These are phyloP conservation scores for Penaeus monodon DNA, from an alignment of 2,888 invertebrate genomes.

Conservation along the genomic window DNA sequence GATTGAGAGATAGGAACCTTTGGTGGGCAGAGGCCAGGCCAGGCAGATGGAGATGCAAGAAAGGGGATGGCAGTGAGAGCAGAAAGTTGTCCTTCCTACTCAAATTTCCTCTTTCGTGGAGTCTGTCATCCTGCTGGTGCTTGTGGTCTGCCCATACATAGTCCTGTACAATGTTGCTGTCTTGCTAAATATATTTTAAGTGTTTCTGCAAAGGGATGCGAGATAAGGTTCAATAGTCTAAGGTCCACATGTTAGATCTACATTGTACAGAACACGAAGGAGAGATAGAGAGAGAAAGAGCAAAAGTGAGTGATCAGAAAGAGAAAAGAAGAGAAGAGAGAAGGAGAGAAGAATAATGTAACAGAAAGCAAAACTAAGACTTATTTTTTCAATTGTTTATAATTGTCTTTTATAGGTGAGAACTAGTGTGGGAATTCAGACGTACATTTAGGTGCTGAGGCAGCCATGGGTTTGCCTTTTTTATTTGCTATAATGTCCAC, in stretches of 20 bases:
- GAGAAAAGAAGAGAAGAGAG: no score
- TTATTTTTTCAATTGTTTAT: constrained; percentile 42
- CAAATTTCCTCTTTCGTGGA: no score
- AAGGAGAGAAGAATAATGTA: no score
- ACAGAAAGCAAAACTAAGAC: constrained; percentile 1
- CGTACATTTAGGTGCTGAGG: constrained; percentile 56
- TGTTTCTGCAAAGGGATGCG: neutral
- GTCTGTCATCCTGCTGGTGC: no score
- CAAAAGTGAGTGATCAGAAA: no score
- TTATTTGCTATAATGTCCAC: constrained; percentile 54
- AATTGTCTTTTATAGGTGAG: constrained; percentile 16
- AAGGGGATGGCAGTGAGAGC: no score
- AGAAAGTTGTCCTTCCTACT: no score
- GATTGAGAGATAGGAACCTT: no score
- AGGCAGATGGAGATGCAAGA: no score
- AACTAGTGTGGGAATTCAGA: constrained; percentile 20
- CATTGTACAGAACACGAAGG: constrained; percentile 31
- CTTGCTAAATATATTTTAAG: constrained; percentile 21
- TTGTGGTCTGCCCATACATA: constrained; percentile 13
- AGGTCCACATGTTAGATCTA: constrained; percentile 41
- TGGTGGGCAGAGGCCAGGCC: no score
- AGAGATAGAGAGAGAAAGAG: no score
- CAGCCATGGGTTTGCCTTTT: constrained; percentile 34
- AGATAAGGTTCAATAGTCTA: constrained; percentile 21
- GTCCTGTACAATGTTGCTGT: constrained; percentile 28